Percentiles rank a stretch among this genome's conserved stretches.
These are phyloP conservation scores for Pollimyrus isidori DNA, from an alignment of 2,113 vertebrate species.

Conservation along the genomic window DNA sequence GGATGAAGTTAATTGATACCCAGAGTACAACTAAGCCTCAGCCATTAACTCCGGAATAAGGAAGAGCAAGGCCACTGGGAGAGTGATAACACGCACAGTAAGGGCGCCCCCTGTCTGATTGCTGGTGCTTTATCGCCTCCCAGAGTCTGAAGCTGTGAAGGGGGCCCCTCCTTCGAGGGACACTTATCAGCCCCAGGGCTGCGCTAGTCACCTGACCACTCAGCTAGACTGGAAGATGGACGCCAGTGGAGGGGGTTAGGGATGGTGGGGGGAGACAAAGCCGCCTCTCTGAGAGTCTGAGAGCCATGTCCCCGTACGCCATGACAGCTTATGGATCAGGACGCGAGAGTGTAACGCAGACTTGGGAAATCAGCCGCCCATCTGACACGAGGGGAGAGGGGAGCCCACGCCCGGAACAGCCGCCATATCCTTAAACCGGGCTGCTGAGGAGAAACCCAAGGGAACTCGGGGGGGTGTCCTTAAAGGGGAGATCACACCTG, in stretches of 20 bases:
- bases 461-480: neutral
- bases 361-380: neutral
- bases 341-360: neutral
- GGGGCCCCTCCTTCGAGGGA: neutral
- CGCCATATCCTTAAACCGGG: neutral
- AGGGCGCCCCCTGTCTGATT: neutral
- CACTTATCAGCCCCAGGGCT: neutral
- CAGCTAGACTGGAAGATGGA: constrained; percentile 10
- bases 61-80: neutral
- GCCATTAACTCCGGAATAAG: constrained; percentile 20
- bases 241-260: neutral
- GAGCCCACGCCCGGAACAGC: neutral
- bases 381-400: neutral
- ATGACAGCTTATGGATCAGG: neutral
- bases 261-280: too few species aligned
- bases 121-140: neutral
- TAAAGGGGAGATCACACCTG: neutral
- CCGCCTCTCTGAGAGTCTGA: too few species aligned
- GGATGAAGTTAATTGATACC: constrained; percentile 18
- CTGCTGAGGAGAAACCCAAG: neutral
- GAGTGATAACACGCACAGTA: constrained; percentile 6
- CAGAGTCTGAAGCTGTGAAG: neutral
- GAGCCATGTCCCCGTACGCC: neutral
- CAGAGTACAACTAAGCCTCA: neutral
- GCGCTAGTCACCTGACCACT: neutral